phyloP scores from a whole-genome alignment of 2,113 vertebrate genomes.

The Eclectus roratus region DNA sequence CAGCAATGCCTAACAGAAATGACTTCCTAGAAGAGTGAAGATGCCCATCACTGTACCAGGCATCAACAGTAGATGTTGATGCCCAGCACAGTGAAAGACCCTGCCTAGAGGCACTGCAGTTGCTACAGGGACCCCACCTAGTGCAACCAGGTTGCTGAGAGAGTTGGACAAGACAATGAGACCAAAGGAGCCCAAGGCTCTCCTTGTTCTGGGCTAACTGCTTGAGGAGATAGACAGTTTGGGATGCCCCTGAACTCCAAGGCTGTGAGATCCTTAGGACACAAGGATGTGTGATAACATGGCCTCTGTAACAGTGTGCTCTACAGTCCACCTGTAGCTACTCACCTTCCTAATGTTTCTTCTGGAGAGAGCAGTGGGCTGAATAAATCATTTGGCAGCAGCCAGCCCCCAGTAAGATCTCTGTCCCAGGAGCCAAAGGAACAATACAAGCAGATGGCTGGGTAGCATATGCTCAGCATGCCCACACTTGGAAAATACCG shows the following conservation, averaged over 20 bases:
- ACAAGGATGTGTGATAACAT: not conserved
- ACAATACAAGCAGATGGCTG: not conserved
- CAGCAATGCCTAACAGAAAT: not conserved
- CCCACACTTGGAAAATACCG: not conserved
- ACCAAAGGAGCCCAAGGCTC: not conserved
- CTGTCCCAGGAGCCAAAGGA: not conserved
- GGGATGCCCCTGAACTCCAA: not conserved
- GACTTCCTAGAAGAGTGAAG: not conserved
- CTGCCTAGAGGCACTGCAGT: not conserved
- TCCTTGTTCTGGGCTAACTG: not conserved
- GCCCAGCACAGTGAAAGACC: not conserved
- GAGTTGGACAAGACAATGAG: accelerated
- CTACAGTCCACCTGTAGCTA: not conserved
- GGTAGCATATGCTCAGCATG: not conserved
- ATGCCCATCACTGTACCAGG: not conserved
- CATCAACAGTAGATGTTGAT: not conserved
- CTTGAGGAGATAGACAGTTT: not conserved
- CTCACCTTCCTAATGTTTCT: not conserved
- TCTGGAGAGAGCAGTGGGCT: not conserved
- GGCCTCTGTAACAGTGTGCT: not conserved
- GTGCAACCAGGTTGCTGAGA: not conserved
- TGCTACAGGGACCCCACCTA: not conserved
- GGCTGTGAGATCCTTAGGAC: not conserved
- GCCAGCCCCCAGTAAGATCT: not conserved
- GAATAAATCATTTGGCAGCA: not conserved